These are phyloP conservation scores for Sebastes fasciatus DNA, from an alignment of 2,113 vertebrate species.

Conservation along the genomic window DNA sequence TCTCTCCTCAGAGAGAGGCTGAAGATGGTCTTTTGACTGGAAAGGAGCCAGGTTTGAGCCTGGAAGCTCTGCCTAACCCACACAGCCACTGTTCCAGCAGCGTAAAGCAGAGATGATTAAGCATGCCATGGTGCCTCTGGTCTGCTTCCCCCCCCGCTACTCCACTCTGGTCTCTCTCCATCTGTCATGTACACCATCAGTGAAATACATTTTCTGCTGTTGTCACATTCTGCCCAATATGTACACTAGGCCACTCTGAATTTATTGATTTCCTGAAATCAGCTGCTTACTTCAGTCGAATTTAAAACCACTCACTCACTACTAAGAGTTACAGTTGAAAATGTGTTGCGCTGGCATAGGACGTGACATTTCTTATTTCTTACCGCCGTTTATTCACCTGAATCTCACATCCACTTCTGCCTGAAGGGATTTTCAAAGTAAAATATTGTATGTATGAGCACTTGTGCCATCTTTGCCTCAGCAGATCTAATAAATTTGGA, in stretches of 20 bases:
- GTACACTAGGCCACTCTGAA: conserved; percentile 21
- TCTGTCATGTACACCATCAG: conserved; percentile 72
- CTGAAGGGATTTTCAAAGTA: conserved; percentile 32
- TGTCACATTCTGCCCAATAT: conserved; percentile 45
- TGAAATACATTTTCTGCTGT: conserved; percentile 46
- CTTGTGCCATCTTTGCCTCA: conserved; percentile 7
- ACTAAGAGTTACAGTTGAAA: conserved; percentile 9
- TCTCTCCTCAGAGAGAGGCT: conserved; percentile 42
- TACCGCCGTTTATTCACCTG: conserved; percentile 18
- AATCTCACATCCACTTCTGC: conserved; percentile 23
- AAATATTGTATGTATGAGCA: conserved; percentile 21
- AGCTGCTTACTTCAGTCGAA: conserved; percentile 31
- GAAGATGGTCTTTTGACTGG: conserved; percentile 51
- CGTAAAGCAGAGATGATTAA: conserved; percentile 80
- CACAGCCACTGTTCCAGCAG: conserved; percentile 60
- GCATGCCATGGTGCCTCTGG: conserved; percentile 64
- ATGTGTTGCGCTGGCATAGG: conserved; percentile 8
- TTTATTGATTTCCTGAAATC: conserved; percentile 53
- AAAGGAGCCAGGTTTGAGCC: conserved; percentile 36
- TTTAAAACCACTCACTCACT: conserved; percentile 36
- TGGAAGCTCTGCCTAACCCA: conserved; percentile 42
- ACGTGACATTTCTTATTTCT: conserved; percentile 1
- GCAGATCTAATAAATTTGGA: conserved; percentile 24
- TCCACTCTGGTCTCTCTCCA: conserved; percentile 68
- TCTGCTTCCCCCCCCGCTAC: conserved; percentile 32